These are phyloP conservation scores for Leptothorax acervorum DNA, from an alignment of 2,888 invertebrate species.

Conservation along the genomic window DNA sequence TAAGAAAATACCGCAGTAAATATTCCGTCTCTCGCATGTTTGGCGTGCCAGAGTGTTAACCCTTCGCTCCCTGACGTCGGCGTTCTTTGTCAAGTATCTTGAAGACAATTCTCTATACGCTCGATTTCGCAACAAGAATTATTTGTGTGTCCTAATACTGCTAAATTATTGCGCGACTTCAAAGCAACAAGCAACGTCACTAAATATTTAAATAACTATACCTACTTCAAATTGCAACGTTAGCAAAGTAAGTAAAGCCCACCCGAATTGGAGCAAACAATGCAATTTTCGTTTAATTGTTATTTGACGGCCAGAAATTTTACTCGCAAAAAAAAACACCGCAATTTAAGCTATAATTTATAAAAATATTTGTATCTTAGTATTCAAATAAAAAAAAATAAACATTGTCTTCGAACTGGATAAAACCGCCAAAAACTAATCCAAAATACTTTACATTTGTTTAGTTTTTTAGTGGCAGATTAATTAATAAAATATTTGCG, in stretches of 20 bases:
- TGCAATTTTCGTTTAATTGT: slow-evolving; percentile 1
- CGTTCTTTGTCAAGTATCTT: slow-evolving; percentile 6
- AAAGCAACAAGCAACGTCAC: neutral
- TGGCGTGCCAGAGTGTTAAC: neutral
- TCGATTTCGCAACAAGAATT: slow-evolving; percentile 4
- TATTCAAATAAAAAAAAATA: neutral
- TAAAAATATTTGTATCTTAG: neutral
- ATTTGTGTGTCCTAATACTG: neutral
- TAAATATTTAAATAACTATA: slow-evolving; percentile 1
- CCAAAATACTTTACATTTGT: neutral
- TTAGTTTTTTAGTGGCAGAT: neutral
- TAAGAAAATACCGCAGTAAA: slow-evolving; percentile 2
- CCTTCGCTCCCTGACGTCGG: neutral
- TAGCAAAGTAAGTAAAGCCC: neutral
- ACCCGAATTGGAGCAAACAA: neutral
- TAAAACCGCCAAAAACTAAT: neutral
- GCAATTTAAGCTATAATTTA: neutral
- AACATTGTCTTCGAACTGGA: neutral
- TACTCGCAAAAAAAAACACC: neutral
- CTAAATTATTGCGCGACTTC: neutral
- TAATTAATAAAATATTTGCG: neutral
- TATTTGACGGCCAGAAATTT: neutral
- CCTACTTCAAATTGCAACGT: neutral
- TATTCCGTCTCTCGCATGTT: slow-evolving; percentile 10
- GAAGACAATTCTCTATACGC: slow-evolving; percentile 7